Evolutionary conservation across 2,888 invertebrate genomes (phyloP).

Genomic region (Macrosoma leucophasiata): DNA sequence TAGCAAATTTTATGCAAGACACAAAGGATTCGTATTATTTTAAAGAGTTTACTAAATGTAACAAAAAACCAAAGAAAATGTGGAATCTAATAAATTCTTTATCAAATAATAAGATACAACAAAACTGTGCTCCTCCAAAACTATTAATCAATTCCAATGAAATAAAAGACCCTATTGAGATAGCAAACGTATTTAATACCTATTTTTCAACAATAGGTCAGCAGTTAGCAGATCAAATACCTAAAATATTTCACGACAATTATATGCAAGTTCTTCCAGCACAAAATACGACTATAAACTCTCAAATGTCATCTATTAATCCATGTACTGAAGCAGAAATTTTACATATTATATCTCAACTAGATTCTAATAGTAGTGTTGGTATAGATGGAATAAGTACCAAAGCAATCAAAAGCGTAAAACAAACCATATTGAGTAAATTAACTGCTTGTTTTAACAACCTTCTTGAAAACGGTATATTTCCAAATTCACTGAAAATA

Average conservation of each 20-base stretch:
- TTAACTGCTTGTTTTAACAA: constrained; percentile 8
- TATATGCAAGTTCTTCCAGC: background rate
- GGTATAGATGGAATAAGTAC: constrained; percentile 1
- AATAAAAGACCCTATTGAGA: constrained; percentile 4
- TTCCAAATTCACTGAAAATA: constrained; percentile 19
- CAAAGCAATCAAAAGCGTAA: constrained; percentile 1
- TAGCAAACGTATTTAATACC: constrained; percentile 9
- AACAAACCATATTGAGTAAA: background rate
- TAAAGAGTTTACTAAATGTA: constrained; percentile 4
- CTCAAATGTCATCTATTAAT: background rate
- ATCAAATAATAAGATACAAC: constrained; percentile 6
- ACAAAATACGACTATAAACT: background rate
- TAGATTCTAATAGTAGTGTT: constrained; percentile 3
- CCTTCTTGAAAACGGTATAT: constrained; percentile 6
- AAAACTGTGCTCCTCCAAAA: constrained; percentile 9
- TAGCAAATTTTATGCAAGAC: background rate
- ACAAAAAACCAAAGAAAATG: constrained; percentile 8
- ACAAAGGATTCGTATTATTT: constrained; percentile 9
- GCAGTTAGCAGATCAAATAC: constrained; percentile 10
- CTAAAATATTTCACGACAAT: constrained; percentile 4
- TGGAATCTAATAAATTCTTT: constrained; percentile 6
- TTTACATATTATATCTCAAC: background rate
- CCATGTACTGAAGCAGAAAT: constrained; percentile 4
- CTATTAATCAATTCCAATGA: background rate
- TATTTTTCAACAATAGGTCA: constrained; percentile 10